These are phyloP conservation scores for Mormoops blainvillei DNA, from an alignment of 2,113 vertebrate genomes.

Conservation along the genomic window DNA sequence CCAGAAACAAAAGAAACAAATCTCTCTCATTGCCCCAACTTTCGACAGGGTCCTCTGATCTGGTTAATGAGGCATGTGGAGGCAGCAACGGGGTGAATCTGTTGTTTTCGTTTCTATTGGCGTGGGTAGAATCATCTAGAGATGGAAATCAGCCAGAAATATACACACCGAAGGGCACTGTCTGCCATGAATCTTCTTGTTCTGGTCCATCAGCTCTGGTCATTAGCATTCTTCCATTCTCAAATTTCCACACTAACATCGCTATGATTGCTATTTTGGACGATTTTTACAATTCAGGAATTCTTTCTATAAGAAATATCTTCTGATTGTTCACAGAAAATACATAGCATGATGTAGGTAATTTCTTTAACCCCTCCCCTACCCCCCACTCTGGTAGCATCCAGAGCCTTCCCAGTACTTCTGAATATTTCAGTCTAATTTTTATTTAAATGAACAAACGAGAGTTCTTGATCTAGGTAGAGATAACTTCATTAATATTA, in stretches of 20 bases:
- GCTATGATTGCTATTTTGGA: background rate
- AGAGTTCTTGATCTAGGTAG: background rate
- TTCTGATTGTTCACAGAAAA: background rate
- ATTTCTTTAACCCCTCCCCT: background rate
- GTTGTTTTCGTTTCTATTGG: slow-evolving; percentile 47
- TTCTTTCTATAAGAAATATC: background rate
- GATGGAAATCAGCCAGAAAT: slow-evolving; percentile 57
- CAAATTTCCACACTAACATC: slow-evolving; percentile 33
- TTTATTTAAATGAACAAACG: background rate
- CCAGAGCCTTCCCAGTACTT: background rate
- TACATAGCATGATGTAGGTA: background rate
- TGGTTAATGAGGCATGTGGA: slow-evolving; percentile 58
- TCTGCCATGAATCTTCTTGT: slow-evolving; percentile 15
- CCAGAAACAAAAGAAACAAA: slow-evolving; percentile 44
- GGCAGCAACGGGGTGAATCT: slow-evolving; percentile 42
- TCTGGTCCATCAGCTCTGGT: slow-evolving; percentile 53
- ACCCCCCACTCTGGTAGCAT: background rate
- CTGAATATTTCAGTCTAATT: background rate
- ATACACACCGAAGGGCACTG: slow-evolving; percentile 31
- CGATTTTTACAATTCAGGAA: slow-evolving; percentile 51
- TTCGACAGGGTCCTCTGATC: slow-evolving; percentile 30
- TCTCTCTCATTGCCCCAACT: slow-evolving; percentile 34
- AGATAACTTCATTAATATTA: background rate
- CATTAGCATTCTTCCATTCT: slow-evolving; percentile 60
- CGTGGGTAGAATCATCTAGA: slow-evolving; percentile 28